Evolutionary conservation across 2,113 vertebrate genomes (phyloP).

Genomic region (Hemiscyllium ocellatum): DNA sequence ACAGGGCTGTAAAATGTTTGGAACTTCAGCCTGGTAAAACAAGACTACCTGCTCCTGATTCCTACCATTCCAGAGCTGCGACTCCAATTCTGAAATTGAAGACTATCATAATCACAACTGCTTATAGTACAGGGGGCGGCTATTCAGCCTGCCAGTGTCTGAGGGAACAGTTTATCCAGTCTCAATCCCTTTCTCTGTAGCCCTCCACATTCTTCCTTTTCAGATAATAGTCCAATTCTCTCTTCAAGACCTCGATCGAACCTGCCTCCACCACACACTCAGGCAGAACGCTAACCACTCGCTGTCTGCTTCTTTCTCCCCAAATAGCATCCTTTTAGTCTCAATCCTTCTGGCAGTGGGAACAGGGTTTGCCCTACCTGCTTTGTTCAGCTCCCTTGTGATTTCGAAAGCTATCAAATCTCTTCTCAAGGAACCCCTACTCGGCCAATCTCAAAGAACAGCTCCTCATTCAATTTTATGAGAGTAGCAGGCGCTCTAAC

Average conservation of each 20-base stretch:
- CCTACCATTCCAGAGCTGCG: background rate
- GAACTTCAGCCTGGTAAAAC: background rate
- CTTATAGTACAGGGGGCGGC: background rate
- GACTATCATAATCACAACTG: background rate
- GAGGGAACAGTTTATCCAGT: background rate
- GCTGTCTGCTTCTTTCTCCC: no score
- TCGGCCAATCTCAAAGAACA: no score
- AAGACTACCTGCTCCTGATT: background rate
- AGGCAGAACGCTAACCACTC: no score
- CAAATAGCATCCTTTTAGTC: no score
- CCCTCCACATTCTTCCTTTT: background rate
- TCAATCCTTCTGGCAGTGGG: no score
- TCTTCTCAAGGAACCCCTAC: no score
- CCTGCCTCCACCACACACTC: no score
- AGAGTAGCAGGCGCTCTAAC: background rate
- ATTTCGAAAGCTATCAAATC: background rate
- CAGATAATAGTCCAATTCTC: background rate
- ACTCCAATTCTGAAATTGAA: background rate
- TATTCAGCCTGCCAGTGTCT: background rate
- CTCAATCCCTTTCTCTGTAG: background rate
- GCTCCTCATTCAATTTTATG: background rate
- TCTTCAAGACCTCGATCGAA: background rate
- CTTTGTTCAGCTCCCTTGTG: no score
- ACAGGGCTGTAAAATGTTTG: background rate
- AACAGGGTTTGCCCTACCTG: no score